Evolutionary conservation across 2,797 vertebrate species (phyloP).

Genomic region (Zonotrichia albicollis): DNA sequence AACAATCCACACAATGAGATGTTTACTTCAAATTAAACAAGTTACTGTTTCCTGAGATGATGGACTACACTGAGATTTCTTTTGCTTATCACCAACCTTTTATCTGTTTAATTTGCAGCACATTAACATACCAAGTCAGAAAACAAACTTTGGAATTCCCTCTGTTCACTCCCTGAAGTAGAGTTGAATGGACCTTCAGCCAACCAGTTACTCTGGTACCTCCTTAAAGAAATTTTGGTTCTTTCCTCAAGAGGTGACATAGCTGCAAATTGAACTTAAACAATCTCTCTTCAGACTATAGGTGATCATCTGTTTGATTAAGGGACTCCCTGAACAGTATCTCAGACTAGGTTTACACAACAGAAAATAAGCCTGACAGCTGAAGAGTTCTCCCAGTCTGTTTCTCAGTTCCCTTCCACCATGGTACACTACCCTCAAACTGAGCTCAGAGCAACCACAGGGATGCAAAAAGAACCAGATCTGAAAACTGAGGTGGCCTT

Average conservation of each 20-base stretch:
- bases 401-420: not conserved
- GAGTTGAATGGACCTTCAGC: not conserved
- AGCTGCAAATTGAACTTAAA: not conserved
- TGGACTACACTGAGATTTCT: not conserved
- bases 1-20: not conserved
- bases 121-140: not conserved
- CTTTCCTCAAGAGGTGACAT: not conserved
- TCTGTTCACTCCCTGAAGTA: not conserved
- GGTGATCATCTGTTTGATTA: not conserved
- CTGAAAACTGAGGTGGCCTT: not conserved
- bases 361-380: not conserved
- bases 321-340: not conserved
- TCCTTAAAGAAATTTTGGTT: not conserved
- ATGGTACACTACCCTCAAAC: not conserved
- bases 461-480: not conserved
- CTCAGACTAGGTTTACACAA: not conserved
- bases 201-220: not conserved
- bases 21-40: not conserved
- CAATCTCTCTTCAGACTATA: not conserved
- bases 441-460: not conserved
- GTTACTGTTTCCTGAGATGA: not conserved
- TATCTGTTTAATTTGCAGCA: not conserved
- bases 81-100: not conserved
- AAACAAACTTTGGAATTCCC: not conserved
- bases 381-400: not conserved